A percentile compares a stretch with the other conserved stretches of the same genome.
These are phyloP conservation scores for Dynastes tityus DNA, from an alignment of 2,888 invertebrate species.

Conservation along the genomic window DNA sequence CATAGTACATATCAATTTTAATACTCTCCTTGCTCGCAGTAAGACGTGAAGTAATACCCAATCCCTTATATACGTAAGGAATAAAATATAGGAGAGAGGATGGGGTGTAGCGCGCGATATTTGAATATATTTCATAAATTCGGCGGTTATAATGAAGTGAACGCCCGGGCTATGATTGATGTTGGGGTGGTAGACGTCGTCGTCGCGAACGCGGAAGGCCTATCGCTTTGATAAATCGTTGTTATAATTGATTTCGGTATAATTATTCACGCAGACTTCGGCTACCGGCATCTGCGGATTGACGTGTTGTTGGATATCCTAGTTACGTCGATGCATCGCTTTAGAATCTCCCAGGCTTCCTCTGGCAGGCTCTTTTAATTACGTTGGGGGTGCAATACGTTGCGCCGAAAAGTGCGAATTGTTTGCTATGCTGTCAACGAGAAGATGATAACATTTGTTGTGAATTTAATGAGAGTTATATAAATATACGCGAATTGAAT, in stretches of 20 bases:
- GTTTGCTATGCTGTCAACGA: too few species aligned
- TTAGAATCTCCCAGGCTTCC: background rate
- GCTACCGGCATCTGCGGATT: slow-evolving; percentile 68
- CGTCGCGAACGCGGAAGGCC: slow-evolving; percentile 58
- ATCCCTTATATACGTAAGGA: background rate
- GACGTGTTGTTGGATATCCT: slow-evolving; percentile 60
- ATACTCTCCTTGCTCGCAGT: background rate
- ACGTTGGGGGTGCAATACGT: background rate
- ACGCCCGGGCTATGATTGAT: slow-evolving; percentile 67
- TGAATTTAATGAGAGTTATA: too few species aligned
- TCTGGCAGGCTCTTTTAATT: too few species aligned
- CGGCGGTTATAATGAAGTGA: slow-evolving; percentile 63
- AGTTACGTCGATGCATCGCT: slow-evolving; percentile 13
- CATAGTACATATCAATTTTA: background rate
- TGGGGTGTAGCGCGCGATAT: background rate
- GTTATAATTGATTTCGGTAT: slow-evolving; percentile 70
- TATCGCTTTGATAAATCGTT: slow-evolving; percentile 67
- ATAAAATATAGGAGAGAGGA: background rate
- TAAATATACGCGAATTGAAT: too few species aligned
- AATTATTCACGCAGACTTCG: slow-evolving; percentile 68
- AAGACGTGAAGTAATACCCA: background rate
- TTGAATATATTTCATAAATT: slow-evolving; percentile 48
- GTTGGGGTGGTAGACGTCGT: slow-evolving; percentile 56
- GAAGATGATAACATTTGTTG: too few species aligned
- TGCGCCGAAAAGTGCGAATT: too few species aligned